These are phyloP conservation scores for Loris lydekkerianus DNA, from an alignment of 2,797 vertebrate species.

Conservation along the genomic window DNA sequence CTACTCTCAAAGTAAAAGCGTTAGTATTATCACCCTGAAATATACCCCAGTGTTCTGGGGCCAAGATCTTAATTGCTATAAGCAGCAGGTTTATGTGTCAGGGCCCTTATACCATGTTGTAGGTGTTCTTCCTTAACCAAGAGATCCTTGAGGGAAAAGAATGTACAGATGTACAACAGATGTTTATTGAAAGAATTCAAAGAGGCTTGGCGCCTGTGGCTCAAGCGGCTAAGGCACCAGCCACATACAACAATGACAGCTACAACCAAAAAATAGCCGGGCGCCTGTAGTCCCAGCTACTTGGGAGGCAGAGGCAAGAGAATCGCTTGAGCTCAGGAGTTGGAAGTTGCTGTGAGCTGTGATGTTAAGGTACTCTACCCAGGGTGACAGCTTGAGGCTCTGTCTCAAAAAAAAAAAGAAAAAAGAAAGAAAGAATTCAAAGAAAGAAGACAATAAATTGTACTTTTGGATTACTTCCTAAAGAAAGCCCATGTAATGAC, in stretches of 20 bases:
- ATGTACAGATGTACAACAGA: neutral
- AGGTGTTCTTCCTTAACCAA: neutral
- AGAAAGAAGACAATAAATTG: neutral
- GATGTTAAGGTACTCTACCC: too few relatives aligned
- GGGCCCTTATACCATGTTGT: neutral
- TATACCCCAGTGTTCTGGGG: neutral
- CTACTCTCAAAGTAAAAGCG: conserved; percentile 16
- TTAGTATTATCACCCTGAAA: neutral
- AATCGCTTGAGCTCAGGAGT: too few relatives aligned
- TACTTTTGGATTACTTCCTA: conserved; percentile 23
- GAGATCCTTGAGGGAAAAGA: neutral
- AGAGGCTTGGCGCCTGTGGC: too few relatives aligned
- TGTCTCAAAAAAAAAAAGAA: neutral
- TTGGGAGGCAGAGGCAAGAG: too few relatives aligned
- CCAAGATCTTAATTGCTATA: neutral
- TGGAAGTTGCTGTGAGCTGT: too few relatives aligned
- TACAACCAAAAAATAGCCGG: too few relatives aligned
- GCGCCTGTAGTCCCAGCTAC: too few relatives aligned
- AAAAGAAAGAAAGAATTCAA: neutral
- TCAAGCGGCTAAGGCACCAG: too few relatives aligned
- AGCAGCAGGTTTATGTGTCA: neutral
- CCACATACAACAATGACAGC: too few relatives aligned
- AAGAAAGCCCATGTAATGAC: neutral
- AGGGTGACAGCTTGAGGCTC: too few relatives aligned
- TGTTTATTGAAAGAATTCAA: neutral